Evolutionary conservation across 2,113 vertebrate species (phyloP), one percentile per base, ranked within the genome.

Genomic region (Lasiurus borealis): DNA sequence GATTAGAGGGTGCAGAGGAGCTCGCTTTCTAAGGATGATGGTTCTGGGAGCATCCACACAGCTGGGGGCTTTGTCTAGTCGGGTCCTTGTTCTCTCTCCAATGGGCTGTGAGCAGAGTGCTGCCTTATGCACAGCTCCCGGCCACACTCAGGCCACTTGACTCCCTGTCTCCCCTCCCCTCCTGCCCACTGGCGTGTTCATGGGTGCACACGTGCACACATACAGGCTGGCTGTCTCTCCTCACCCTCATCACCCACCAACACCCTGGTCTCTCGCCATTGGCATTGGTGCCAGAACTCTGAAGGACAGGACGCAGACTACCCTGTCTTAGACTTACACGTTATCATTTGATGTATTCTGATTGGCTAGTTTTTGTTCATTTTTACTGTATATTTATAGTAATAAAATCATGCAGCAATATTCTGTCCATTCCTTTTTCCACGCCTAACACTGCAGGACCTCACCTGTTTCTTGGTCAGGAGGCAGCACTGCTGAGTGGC

Each of bases 381-480:
- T 98, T 97, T 97, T 97, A 97, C 93, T 93, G 95, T 95, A 84
- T 98, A 97, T 98, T 98, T 98, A 97, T 98, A 98, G 97, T 96
- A 98, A 98, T 98, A 98, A 98, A 98, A 96, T 95, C 95, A 89
- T 95, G 84, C 96, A 97, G 97, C 97, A 96, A 97, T 94, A 75
- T 44, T 66, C 59, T 34, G n/a, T 48, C 40, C 4, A 6, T 12
- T 46, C 34, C 76, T 91, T 86, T 80, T 34, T 91, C 59, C 1
- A 2, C 27, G 14, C 87, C n/a, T 52, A 59, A 27, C 66, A 34
- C 34, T 1, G 3, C 54, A 7, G 11, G 36, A 3, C 54, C 5
- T 6, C 1, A 2, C n/a, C 52, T 44, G 44, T 48, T 66, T 59
- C 27, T 15, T n/a, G n/a, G 50, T 50, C 72, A 11, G 75, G 59